Evolutionary conservation across 2,113 vertebrate genomes (phyloP).

Genomic region (Formicarius rufipectus): DNA sequence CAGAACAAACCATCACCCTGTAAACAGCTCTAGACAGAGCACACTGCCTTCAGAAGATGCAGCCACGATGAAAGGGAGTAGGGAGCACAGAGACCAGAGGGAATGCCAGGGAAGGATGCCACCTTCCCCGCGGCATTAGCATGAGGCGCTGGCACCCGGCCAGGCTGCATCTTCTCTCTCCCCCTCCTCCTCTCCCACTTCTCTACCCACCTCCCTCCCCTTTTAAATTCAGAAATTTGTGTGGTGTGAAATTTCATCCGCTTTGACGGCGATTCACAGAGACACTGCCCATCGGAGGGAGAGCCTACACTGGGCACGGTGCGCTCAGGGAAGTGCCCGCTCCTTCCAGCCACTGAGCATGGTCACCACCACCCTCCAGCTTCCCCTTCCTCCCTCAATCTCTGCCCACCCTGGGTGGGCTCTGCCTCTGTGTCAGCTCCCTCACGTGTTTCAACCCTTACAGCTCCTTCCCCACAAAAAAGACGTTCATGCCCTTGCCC

Average conservation of each 20-base stretch:
- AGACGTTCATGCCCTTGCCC: not conserved
- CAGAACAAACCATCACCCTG: not conserved
- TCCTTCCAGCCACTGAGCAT: accelerated
- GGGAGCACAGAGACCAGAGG: not conserved
- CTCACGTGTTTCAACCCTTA: not conserved
- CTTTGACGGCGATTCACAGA: constrained; percentile 1
- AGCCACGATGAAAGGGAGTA: not conserved
- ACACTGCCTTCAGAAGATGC: not conserved
- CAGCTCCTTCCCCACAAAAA: not conserved
- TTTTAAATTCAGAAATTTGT: constrained; percentile 41
- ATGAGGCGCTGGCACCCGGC: not conserved
- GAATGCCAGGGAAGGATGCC: not conserved
- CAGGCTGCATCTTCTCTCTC: constrained; percentile 23
- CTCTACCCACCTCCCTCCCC: constrained; percentile 22
- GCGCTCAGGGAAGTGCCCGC: not conserved
- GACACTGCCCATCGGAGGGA: not conserved
- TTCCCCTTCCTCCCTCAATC: not conserved
- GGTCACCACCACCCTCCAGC: not conserved
- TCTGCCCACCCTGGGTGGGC: not conserved
- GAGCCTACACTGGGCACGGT: not conserved
- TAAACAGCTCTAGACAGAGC: constrained; percentile 16
- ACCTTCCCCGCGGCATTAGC: constrained; percentile 23
- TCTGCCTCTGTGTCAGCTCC: not conserved
- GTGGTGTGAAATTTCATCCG: constrained; percentile 42
- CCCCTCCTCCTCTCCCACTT: not conserved